Evolutionary conservation across 1,140 invertebrate species (phyloP).

Genomic region (Aphis craccivora): DNA sequence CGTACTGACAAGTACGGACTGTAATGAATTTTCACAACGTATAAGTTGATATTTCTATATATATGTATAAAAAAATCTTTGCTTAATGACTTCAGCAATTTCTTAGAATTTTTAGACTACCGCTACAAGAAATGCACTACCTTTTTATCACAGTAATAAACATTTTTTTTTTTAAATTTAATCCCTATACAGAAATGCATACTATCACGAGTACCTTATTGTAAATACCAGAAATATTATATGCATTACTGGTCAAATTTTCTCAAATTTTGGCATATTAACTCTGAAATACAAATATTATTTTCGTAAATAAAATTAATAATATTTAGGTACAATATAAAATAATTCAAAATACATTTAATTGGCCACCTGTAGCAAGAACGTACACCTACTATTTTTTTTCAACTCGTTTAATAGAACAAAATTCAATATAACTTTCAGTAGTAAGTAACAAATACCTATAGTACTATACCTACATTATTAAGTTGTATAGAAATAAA

Average conservation of each 20-base stretch:
- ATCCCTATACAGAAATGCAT: background rate
- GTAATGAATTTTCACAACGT: background rate
- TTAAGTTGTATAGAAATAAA: background rate
- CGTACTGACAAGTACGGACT: background rate
- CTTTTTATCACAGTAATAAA: background rate
- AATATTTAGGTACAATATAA: background rate
- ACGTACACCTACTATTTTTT: no score
- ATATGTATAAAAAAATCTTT: background rate
- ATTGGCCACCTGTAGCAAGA: background rate
- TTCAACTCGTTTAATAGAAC: no score
- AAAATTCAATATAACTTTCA: no score
- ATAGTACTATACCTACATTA: background rate
- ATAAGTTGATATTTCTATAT: background rate
- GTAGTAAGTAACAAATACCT: no score
- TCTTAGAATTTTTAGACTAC: background rate
- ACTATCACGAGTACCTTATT: background rate
- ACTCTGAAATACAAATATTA: background rate
- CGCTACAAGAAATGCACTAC: background rate
- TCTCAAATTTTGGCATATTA: accelerated
- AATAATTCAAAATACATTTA: background rate
- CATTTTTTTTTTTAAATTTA: background rate
- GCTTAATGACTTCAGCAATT: background rate
- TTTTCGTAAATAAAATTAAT: background rate
- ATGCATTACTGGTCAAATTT: background rate
- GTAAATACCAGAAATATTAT: background rate